Conservation (phyloP, 2,888 invertebrate genomes). For the Megalurothrips usitatus region DNA sequence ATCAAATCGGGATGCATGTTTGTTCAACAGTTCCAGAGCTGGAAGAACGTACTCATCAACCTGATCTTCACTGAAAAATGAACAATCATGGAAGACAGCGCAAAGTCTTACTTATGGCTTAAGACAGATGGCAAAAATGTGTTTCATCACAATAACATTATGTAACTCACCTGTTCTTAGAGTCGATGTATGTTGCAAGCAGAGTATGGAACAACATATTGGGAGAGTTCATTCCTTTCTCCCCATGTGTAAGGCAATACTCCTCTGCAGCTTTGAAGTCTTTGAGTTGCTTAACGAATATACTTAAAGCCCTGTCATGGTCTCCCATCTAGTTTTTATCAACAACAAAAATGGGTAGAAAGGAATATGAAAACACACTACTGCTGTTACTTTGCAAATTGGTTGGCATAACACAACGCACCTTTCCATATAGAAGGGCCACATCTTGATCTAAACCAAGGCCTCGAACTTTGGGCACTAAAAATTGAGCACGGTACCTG, state of each 20-base stretch:
- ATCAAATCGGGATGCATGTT: constrained; percentile 49
- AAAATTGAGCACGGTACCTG: constrained; percentile 47
- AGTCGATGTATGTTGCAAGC: neutral
- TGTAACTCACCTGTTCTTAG: neutral
- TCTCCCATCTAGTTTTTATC: constrained; percentile 47
- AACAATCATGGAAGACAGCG: neutral
- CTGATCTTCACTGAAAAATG: constrained; percentile 39
- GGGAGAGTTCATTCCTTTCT: constrained; percentile 30
- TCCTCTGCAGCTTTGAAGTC: constrained; percentile 50
- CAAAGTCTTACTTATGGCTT: neutral
- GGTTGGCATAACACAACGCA: constrained; percentile 36
- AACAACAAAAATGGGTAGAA: neutral
- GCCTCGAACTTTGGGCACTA: constrained; percentile 48
- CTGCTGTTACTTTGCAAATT: too few relatives aligned
- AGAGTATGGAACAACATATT: neutral
- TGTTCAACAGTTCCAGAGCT: constrained; percentile 48
- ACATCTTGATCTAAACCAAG: constrained; percentile 48
- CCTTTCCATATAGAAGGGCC: constrained; percentile 53
- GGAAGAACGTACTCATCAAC: constrained; percentile 46
- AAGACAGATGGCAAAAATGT: neutral
- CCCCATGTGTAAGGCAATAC: constrained; percentile 45
- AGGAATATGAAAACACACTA: neutral
- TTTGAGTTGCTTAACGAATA: constrained; percentile 49
- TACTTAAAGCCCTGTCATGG: constrained; percentile 50
- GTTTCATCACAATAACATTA: neutral